phyloP scores from a whole-genome alignment of 2,113 vertebrate genomes.

The Callopanchax toddi region DNA sequence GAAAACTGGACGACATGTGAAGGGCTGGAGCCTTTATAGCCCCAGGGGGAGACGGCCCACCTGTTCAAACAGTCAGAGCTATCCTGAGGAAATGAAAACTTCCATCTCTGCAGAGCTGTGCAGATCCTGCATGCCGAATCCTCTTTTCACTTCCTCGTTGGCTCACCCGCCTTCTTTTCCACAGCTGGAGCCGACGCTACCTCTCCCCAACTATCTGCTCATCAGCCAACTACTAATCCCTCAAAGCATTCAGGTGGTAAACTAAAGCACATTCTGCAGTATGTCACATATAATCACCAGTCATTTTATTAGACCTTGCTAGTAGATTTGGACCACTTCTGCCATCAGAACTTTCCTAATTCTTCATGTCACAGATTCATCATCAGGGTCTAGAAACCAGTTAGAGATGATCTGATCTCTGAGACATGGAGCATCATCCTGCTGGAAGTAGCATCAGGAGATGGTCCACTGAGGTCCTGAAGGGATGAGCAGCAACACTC shows the following conservation, averaged over 20 bases:
- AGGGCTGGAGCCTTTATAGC: constrained; percentile 29
- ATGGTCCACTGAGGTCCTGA: too few species aligned
- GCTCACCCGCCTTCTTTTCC: constrained; percentile 50
- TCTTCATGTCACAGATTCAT: too few species aligned
- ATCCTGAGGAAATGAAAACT: constrained; percentile 77
- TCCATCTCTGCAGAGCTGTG: constrained; percentile 63
- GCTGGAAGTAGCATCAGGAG: too few species aligned
- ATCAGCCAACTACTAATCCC: constrained; percentile 40
- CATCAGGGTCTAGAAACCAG: too few species aligned
- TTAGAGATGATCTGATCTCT: too few species aligned
- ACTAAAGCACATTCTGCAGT: constrained; percentile 20
- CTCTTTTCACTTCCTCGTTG: constrained; percentile 44
- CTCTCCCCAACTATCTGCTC: constrained; percentile 31
- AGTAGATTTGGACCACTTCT: too few species aligned
- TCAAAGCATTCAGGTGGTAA: constrained; percentile 25
- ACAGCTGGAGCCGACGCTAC: constrained; percentile 56
- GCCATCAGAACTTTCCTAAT: too few species aligned
- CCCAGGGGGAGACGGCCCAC: constrained; percentile 45
- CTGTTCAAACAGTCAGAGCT: constrained; percentile 74
- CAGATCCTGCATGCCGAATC: constrained; percentile 56
- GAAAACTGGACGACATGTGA: constrained; percentile 35
- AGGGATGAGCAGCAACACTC: too few species aligned
- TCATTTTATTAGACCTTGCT: too few species aligned
- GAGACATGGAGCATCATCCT: too few species aligned
- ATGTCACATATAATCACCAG: too few species aligned